Evolutionary conservation across 2,113 vertebrate genomes (phyloP).

Genomic region (Syrrhaptes paradoxus): DNA sequence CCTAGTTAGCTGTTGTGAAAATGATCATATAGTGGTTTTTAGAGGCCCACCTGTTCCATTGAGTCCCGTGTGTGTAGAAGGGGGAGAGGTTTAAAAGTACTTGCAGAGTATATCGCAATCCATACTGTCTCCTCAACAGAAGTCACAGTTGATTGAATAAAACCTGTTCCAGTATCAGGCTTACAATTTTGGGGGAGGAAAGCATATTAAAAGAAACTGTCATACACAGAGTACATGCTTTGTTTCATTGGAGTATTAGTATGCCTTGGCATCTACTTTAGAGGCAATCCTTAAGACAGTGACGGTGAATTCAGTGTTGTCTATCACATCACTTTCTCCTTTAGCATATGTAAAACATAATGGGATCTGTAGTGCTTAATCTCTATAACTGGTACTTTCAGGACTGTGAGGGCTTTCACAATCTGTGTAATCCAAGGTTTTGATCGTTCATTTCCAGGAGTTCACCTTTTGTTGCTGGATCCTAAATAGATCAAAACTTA

Average conservation of each 20-base stretch:
- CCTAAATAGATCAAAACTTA: not conserved
- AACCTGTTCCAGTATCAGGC: not conserved
- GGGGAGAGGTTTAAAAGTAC: not conserved
- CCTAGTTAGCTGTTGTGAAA: not conserved
- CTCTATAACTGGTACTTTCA: not conserved
- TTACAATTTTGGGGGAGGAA: not conserved
- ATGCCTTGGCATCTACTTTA: not conserved
- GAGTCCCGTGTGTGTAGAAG: accelerated
- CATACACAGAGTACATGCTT: not conserved
- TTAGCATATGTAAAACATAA: not conserved
- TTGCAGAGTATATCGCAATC: not conserved
- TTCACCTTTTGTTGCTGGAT: not conserved
- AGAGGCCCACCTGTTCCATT: not conserved
- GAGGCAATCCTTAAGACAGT: not conserved
- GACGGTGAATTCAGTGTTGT: not conserved
- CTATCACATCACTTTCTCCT: not conserved
- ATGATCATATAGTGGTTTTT: not conserved
- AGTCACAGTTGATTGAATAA: not conserved
- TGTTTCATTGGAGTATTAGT: not conserved
- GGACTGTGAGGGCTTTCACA: not conserved
- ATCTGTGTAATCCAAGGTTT: not conserved
- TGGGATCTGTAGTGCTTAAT: not conserved
- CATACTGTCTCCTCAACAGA: not conserved
- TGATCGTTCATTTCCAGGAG: not conserved
- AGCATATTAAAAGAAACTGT: not conserved